A percentile compares a stretch with the other conserved stretches of the same genome.
phyloP scores from a whole-genome alignment of 2,113 vertebrate species.

The Calonectris borealis region DNA sequence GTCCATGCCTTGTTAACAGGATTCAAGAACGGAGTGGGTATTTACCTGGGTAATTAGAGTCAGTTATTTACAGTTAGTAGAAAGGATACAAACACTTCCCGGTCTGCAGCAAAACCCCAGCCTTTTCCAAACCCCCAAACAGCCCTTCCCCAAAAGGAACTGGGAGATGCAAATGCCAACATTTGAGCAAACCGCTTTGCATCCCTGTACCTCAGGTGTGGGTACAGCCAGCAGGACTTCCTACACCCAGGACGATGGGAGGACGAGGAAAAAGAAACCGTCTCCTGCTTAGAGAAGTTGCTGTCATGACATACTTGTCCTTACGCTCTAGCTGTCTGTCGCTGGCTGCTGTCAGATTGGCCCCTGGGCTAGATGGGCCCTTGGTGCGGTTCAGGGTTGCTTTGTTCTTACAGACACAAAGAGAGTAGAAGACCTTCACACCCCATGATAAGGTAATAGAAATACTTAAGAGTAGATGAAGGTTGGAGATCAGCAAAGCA shows the following conservation, averaged over 20 bases:
- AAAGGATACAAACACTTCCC: background rate
- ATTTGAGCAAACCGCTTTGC: background rate
- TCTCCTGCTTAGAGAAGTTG: background rate
- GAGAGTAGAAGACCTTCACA: background rate
- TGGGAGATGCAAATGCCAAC: background rate
- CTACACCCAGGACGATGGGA: background rate
- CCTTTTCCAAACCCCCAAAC: background rate
- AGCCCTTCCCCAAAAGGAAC: background rate
- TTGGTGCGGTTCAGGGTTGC: background rate
- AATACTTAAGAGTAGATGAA: background rate
- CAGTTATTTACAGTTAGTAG: background rate
- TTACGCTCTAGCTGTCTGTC: background rate
- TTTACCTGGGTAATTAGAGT: background rate
- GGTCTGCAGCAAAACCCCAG: background rate
- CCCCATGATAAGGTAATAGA: background rate
- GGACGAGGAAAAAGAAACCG: background rate
- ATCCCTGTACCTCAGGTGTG: background rate
- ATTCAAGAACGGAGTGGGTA: background rate
- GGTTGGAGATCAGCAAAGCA: background rate
- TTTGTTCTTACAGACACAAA: background rate
- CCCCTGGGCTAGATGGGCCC: background rate
- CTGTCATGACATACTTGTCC: background rate
- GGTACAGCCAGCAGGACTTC: background rate
- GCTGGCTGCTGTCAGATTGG: background rate
- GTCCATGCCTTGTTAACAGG: background rate